Base-by-base conservation (phyloP, 2,888 invertebrate genomes). In the Eristalis arbustorum region DNA sequence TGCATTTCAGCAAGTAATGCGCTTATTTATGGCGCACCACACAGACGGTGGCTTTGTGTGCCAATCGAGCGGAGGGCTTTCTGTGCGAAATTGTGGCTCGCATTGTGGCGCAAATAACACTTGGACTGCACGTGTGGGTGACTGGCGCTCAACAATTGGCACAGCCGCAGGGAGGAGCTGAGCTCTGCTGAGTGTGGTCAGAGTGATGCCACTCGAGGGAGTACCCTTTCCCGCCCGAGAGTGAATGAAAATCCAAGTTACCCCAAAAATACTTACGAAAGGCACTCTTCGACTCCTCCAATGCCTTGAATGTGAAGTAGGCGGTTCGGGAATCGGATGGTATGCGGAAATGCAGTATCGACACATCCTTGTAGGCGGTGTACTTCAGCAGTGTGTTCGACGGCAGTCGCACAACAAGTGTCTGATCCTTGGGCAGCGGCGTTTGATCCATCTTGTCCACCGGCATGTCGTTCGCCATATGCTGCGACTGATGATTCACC, bases 291-390 rank as follows among this genome's bases (percentile, higher is more conserved):
- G 92, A 91, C 89, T 93, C 93, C 88, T 93, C 93, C 88, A 91
- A 91, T 8, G 92, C 92, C 89, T 93, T 93, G 88, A 93, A 93
- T 59, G 91, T 92, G 88, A 93, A 93, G 85, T 90, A 91, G 22
- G 94, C 94, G 25, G 92, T 92, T 25, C 92, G 91, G 1, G 93
- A 92, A 89, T 94, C 93, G 59, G 93, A 91, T 25, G 95, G 95
- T 56, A 95, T 92, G 73, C 92, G 92, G 91, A 94, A 95, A 90
- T 94, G 94, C 71, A 95, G 91, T 81, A 95, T 93, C 37, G 95
- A 93, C 37, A 94, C 94, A 91, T 95, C 94, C 89, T 94, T 94
- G 89, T 95, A 95, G 22, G 94, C 93, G 66, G 93, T 92, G 88
- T 93, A 94, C 88, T 94, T 94, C 66, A 92, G 91, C 49, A 94